A percentile compares a stretch with the other conserved stretches of the same genome.
Conservation (phyloP, 2,797 vertebrate genomes). For the Liparis tanakae region DNA sequence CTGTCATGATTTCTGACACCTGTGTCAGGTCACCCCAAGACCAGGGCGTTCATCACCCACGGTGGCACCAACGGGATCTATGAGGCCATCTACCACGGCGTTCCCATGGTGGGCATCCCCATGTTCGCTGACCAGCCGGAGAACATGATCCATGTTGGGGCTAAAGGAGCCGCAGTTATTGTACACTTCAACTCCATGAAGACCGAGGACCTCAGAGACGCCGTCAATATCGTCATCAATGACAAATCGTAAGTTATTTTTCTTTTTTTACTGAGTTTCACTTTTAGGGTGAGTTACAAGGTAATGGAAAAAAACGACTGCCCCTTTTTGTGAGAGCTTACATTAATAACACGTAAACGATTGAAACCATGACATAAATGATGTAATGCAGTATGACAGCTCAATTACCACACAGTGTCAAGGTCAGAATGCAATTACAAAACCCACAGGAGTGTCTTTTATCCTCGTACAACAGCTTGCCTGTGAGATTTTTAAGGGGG, state of each 20-base stretch:
- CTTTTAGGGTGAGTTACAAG: background rate
- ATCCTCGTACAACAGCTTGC: background rate
- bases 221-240: slow-evolving; percentile 78
- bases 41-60: slow-evolving; percentile 86
- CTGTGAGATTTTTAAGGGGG: too few species aligned
- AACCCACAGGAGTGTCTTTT: background rate
- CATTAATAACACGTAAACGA: background rate
- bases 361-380: background rate
- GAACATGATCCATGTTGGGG: slow-evolving; percentile 87
- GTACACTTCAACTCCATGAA: slow-evolving; percentile 64
- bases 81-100: slow-evolving; percentile 92
- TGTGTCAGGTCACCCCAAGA: slow-evolving; percentile 87
- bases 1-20: background rate
- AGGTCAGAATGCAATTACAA: background rate
- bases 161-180: slow-evolving; percentile 84
- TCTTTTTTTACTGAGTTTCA: background rate
- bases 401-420: background rate
- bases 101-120: slow-evolving; percentile 92
- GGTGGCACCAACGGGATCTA: slow-evolving; percentile 91
- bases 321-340: background rate
- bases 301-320: background rate
- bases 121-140: slow-evolving; percentile 90
- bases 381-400: background rate
- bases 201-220: slow-evolving; percentile 80
- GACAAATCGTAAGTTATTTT: slow-evolving; percentile 68